Percentiles rank a stretch among this genome's conserved stretches.
Conservation (phyloP, 2,113 vertebrate genomes). For the Haemorhous mexicanus region DNA sequence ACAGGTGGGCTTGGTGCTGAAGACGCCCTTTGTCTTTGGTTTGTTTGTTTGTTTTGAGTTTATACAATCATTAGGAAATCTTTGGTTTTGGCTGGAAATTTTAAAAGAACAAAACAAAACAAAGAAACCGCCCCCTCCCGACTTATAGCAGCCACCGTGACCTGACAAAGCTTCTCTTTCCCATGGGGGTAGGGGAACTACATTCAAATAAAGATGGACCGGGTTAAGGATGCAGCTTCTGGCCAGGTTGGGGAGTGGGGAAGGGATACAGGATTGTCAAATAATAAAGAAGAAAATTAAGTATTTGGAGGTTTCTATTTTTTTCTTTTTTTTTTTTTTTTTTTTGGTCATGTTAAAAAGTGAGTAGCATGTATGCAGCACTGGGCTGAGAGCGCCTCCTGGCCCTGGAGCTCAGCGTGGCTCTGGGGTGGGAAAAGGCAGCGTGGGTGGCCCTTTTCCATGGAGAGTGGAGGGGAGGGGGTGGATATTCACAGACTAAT, state of each 20-base stretch:
- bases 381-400: background rate
- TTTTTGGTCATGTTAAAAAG: conserved; percentile 39
- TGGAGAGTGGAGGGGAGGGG: background rate
- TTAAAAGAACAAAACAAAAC: conserved; percentile 81
- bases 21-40: conserved; percentile 81
- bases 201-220: conserved; percentile 79
- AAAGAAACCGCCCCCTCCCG: conserved; percentile 79
- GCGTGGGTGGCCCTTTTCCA: background rate
- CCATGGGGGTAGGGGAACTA: conserved; percentile 64
- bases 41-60: conserved; percentile 88
- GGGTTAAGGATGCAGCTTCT: conserved; percentile 69
- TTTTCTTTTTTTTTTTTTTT: background rate
- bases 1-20: conserved; percentile 65
- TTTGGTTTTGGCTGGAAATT: conserved; percentile 89
- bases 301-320: conserved; percentile 56
- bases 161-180: conserved; percentile 71
- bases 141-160: conserved; percentile 76
- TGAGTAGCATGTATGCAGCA: conserved; percentile 40
- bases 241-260: conserved; percentile 43
- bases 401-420: conserved; percentile 16
- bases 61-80: conserved; percentile 89
- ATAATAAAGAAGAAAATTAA: conserved; percentile 78
- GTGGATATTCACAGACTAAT: conserved; percentile 53
- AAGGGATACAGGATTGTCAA: conserved; percentile 79
- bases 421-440: background rate